Evolutionary conservation across 2,888 invertebrate species (phyloP).

Genomic region (Troides helena): DNA sequence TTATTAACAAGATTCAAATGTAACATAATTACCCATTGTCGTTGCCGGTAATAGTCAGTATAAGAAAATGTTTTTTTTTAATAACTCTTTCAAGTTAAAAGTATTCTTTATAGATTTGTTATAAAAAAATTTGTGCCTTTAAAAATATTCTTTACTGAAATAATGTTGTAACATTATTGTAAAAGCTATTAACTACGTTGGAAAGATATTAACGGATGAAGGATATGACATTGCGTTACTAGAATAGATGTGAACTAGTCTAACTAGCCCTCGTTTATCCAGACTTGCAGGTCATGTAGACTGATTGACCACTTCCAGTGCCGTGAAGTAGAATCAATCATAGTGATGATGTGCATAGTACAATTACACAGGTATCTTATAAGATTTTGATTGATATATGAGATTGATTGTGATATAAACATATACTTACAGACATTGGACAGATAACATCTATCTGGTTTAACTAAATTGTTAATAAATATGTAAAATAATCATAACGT

Average conservation of each 20-base stretch:
- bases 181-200: not conserved
- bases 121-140: not conserved
- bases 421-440: not conserved
- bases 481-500: no score
- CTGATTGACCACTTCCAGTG: conserved; percentile 74
- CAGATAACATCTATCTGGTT: not conserved
- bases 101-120: not conserved
- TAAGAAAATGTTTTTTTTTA: no score
- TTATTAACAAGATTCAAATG: not conserved
- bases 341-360: conserved; percentile 29
- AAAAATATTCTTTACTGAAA: not conserved
- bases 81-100: no score
- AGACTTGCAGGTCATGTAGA: conserved; percentile 66
- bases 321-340: conserved; percentile 48
- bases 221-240: conserved; percentile 36
- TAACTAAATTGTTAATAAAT: no score
- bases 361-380: not conserved
- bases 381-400: not conserved
- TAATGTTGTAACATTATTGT: not conserved
- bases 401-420: not conserved
- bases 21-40: not conserved
- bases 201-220: conserved; percentile 34
- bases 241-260: conserved; percentile 53
- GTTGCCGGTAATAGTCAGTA: not conserved
- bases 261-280: conserved; percentile 56